Base-by-base conservation (phyloP, 2,113 vertebrate genomes). In the Dascyllus trimaculatus region DNA sequence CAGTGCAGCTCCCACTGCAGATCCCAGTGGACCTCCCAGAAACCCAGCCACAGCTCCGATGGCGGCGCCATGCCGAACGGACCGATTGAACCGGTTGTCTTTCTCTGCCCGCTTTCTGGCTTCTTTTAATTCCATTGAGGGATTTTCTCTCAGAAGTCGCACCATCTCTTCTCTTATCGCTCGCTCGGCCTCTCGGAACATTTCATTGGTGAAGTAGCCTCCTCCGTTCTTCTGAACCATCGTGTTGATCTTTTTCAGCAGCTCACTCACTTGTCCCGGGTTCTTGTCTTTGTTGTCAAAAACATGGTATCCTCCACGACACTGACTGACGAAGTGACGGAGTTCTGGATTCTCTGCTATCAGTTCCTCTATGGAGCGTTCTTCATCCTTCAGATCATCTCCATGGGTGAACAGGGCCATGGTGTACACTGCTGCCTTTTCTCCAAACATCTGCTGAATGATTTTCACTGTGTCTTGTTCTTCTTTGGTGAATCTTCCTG, bases 391-490 rank as follows among this genome's bases (percentile, higher is more conserved):
- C 40, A 43, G 13, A 8, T 43, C 13, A 2, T 43, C 40, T 43
- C 40, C 40, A 13, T 43, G 40, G 40, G 40, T 43, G 40, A 43
- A 43, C 40, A 43, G 2, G 4, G 40, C 40, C 40, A 43, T 43
- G 40, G 40, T 59, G 57, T 11, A 59, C 11, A 0, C 2, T 3
- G 9, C 57, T 32, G 29, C 57, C 9, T 59, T 11, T 4, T 35
- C 29, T n/a, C 29, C 57, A 21, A 59, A 21, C 19, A 59, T 35
- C 29, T 35, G 5, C 57, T 59, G 57, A 0, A 59, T 5, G 57
- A 59, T 59, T 5, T 38, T 59, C 57, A 59, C 57, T 1, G 29
- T 59, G 35, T 59, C 29, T 38, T 59, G 18, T 38, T 59, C 57
- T 38, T 59, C 57, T 21, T 38, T 11, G 9, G 57, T 59, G 57